phyloP scores from a whole-genome alignment of 2,113 vertebrate species.

The Apteryx owenii region DNA sequence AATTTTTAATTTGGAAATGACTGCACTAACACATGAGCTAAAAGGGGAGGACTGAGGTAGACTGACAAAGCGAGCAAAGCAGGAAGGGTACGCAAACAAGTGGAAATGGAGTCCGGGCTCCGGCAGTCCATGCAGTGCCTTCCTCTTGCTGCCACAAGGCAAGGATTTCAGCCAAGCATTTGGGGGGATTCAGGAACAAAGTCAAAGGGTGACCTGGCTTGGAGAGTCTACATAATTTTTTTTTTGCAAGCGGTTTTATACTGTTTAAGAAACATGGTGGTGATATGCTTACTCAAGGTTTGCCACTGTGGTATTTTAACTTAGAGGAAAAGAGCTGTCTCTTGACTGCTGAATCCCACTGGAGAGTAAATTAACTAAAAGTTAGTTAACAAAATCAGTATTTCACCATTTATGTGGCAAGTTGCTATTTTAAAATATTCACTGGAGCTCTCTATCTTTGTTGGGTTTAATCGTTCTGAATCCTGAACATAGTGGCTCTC shows the following conservation, averaged over 20 bases:
- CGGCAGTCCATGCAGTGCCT: neutral
- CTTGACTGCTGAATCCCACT: slow-evolving; percentile 16
- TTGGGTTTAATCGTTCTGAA: slow-evolving; percentile 10
- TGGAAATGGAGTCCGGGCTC: neutral
- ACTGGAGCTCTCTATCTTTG: neutral
- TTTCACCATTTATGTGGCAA: neutral
- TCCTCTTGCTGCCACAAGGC: neutral
- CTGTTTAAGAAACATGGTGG: neutral
- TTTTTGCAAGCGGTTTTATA: neutral
- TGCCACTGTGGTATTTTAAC: neutral
- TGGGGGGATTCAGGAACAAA: neutral
- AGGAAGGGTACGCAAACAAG: neutral
- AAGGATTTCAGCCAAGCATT: neutral
- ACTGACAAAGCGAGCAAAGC: neutral
- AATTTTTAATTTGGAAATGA: slow-evolving; percentile 35
- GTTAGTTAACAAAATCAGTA: slow-evolving; percentile 37
- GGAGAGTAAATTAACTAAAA: slow-evolving; percentile 40
- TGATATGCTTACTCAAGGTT: neutral
- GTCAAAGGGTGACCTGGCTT: neutral
- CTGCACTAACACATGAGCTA: neutral
- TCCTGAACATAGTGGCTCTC: neutral
- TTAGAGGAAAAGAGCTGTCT: neutral
- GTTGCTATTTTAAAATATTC: neutral
- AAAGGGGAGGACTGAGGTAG: neutral
- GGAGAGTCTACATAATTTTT: neutral